Conservation (phyloP, 2,888 invertebrate species). For the Epicampocera succincta region DNA sequence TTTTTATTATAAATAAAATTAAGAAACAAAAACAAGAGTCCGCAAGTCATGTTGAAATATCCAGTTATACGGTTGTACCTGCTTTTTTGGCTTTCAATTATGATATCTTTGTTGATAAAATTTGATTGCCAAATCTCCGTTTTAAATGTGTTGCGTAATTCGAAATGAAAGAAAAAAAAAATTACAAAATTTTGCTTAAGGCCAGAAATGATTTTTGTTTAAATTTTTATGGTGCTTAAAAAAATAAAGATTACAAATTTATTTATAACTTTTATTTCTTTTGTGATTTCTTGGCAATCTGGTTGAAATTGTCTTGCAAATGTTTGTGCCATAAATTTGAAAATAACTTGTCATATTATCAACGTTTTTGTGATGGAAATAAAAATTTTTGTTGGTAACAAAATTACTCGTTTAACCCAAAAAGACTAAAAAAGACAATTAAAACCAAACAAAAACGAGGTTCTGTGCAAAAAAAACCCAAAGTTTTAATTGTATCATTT, state of each 20-base stretch:
- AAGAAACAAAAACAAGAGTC: too few relatives aligned
- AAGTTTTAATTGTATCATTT: slow-evolving; percentile 6
- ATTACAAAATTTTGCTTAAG: slow-evolving; percentile 12
- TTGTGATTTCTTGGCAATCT: slow-evolving; percentile 7
- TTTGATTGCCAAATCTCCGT: too few relatives aligned
- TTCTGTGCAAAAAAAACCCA: slow-evolving; percentile 1
- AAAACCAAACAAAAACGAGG: background rate
- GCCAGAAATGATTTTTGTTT: background rate
- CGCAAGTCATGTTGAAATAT: too few relatives aligned
- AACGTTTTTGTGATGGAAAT: slow-evolving; percentile 5
- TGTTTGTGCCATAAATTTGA: slow-evolving; percentile 11
- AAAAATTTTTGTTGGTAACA: slow-evolving; percentile 3
- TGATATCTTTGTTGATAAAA: too few relatives aligned
- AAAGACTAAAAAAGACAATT: slow-evolving; percentile 22
- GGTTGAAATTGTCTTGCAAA: background rate
- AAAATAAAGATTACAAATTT: slow-evolving; percentile 10
- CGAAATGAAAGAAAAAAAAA: too few relatives aligned
- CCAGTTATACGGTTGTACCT: too few relatives aligned
- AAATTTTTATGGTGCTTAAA: background rate
- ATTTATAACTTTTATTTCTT: background rate
- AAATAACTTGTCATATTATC: slow-evolving; percentile 15
- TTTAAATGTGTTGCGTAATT: too few relatives aligned
- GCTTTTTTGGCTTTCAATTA: too few relatives aligned
- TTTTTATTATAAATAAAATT: too few relatives aligned
- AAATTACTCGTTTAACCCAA: slow-evolving; percentile 26